These are phyloP conservation scores for Pseudachorutes palmiensis DNA, from an alignment of 1,140 invertebrate species.

Conservation along the genomic window DNA sequence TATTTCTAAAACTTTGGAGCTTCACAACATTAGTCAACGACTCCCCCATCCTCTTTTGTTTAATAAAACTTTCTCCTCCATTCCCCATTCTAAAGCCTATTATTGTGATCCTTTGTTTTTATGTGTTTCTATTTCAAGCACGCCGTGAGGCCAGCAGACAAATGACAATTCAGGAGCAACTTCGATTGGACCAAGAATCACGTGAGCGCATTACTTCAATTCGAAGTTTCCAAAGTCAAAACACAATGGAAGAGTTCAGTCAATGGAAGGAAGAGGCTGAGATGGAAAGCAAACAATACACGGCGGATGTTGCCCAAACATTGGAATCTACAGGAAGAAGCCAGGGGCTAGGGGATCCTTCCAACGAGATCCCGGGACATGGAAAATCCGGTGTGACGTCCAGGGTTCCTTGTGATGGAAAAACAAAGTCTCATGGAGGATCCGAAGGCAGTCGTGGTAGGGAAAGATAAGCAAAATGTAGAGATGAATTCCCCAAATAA, in stretches of 20 bases:
- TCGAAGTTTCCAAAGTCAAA: conserved; percentile 19
- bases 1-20: background rate
- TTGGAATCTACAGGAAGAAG: background rate
- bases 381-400: too few relatives aligned
- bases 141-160: conserved; percentile 32
- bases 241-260: conserved; percentile 22
- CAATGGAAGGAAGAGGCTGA: conserved; percentile 17
- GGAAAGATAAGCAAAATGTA: background rate
- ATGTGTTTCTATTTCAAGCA: conserved; percentile 23
- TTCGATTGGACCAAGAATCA: conserved; percentile 31
- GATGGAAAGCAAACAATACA: conserved; percentile 2
- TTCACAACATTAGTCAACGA: background rate
- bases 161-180: conserved; percentile 30
- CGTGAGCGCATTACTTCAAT: conserved; percentile 27
- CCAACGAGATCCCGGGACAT: too few relatives aligned
- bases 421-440: background rate
- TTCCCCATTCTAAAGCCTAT: background rate
- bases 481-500: background rate
- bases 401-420: too few relatives aligned
- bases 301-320: background rate
- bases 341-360: background rate
- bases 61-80: background rate
- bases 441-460: background rate
- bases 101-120: background rate
- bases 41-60: background rate